Percentiles rank a stretch among this genome's conserved stretches.
phyloP scores from a whole-genome alignment of 2,888 invertebrate genomes.

The Apeira syringaria region DNA sequence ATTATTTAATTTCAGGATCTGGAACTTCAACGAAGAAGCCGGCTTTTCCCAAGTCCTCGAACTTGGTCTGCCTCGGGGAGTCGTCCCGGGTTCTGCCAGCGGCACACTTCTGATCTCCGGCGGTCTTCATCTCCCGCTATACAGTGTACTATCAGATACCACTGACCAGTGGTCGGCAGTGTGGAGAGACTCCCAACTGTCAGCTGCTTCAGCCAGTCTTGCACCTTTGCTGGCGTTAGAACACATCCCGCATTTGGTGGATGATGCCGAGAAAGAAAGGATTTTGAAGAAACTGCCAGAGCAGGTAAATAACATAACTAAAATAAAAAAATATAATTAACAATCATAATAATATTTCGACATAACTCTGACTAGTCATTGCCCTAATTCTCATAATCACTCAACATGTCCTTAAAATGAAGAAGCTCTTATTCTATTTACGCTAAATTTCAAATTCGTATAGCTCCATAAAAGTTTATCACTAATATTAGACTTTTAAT shows the following conservation, averaged over 20 bases:
- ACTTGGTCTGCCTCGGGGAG: conserved; percentile 85
- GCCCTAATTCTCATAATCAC: too few relatives aligned
- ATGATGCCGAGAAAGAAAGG: conserved; percentile 74
- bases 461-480: too few relatives aligned
- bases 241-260: conserved; percentile 78
- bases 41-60: conserved; percentile 88
- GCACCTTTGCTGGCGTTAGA: conserved; percentile 83
- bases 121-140: conserved; percentile 83
- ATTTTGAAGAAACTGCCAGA: conserved; percentile 81
- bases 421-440: too few relatives aligned
- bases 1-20: conserved; percentile 75
- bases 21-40: conserved; percentile 88
- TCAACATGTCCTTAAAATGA: too few relatives aligned
- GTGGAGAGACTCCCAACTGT: conserved; percentile 73
- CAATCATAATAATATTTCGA: too few relatives aligned
- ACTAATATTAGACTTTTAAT: too few relatives aligned
- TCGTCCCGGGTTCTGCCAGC: conserved; percentile 86
- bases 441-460: too few relatives aligned
- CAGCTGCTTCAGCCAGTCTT: conserved; percentile 83
- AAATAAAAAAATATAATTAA: too few relatives aligned
- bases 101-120: conserved; percentile 85
- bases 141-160: conserved; percentile 62
- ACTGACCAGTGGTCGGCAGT: conserved; percentile 70
- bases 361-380: too few relatives aligned
- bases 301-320: conserved; percentile 69